A percentile compares a stretch with the other conserved stretches of the same genome.
These are phyloP conservation scores for Babyrousa celebensis DNA, from an alignment of 2,797 vertebrate species.

Conservation along the genomic window DNA sequence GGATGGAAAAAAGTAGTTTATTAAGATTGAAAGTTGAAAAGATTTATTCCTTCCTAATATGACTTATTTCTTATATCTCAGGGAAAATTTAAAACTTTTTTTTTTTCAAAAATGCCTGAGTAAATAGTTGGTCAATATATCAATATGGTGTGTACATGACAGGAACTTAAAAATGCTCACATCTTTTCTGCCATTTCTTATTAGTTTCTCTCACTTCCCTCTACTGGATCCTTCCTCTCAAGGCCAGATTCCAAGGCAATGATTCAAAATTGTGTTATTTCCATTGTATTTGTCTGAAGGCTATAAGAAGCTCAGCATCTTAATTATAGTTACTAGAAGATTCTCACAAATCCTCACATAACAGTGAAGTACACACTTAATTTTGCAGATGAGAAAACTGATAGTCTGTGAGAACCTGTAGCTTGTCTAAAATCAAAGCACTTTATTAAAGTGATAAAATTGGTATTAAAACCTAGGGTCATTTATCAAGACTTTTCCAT, in stretches of 20 bases:
- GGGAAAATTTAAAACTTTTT: neutral
- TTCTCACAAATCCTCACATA: neutral
- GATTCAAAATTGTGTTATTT: neutral
- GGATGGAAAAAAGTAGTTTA: neutral
- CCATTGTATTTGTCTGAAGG: neutral
- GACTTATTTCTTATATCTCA: neutral
- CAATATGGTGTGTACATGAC: neutral
- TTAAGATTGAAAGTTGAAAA: neutral
- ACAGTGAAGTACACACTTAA: neutral
- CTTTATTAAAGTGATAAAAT: constrained; percentile 33
- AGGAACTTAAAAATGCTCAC: neutral
- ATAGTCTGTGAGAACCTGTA: neutral
- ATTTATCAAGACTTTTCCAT: constrained; percentile 5
- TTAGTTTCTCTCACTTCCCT: neutral
- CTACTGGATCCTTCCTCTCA: neutral
- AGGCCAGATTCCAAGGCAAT: neutral
- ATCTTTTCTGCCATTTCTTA: neutral
- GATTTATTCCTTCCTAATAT: neutral
- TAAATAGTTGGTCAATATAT: neutral
- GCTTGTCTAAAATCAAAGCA: constrained; percentile 8
- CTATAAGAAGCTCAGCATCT: neutral
- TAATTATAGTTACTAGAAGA: constrained; percentile 30
- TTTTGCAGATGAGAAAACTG: constrained; percentile 24
- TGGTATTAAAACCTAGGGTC: neutral
- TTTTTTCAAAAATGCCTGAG: neutral